Evolutionary conservation across 2,797 vertebrate genomes (phyloP).

Genomic region (Acomys russatus): DNA sequence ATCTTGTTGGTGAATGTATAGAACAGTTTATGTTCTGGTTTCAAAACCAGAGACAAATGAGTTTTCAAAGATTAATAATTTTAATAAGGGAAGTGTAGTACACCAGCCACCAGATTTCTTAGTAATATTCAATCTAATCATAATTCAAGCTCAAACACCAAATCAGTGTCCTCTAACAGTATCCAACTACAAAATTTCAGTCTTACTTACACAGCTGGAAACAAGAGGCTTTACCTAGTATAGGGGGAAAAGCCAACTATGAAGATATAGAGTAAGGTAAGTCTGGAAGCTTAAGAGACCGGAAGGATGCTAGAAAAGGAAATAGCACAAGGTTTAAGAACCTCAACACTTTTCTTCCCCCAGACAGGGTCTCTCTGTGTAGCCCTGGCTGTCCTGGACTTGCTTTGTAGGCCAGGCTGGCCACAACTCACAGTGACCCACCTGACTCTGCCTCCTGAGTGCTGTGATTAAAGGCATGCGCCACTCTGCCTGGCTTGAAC

Average conservation of each 20-base stretch:
- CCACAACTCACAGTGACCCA: too few species aligned
- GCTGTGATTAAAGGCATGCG: too few species aligned
- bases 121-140: background rate
- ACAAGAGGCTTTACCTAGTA: background rate
- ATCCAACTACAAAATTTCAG: background rate
- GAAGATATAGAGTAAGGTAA: background rate
- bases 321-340: background rate
- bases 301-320: background rate
- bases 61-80: conserved; percentile 14
- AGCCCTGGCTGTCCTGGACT: too few species aligned
- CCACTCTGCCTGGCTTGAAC: too few species aligned
- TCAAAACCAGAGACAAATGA: background rate
- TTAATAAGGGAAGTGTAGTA: background rate
- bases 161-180: background rate
- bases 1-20: background rate
- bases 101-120: background rate
- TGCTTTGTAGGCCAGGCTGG: too few species aligned
- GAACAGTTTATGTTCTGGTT: background rate
- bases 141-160: conserved; percentile 34
- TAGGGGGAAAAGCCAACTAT: background rate
- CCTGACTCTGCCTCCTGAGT: too few species aligned
- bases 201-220: background rate
- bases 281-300: background rate
- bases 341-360: background rate
- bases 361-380: too few species aligned